phyloP scores from a whole-genome alignment of 1,140 invertebrate genomes.

The Plodia interpunctella region DNA sequence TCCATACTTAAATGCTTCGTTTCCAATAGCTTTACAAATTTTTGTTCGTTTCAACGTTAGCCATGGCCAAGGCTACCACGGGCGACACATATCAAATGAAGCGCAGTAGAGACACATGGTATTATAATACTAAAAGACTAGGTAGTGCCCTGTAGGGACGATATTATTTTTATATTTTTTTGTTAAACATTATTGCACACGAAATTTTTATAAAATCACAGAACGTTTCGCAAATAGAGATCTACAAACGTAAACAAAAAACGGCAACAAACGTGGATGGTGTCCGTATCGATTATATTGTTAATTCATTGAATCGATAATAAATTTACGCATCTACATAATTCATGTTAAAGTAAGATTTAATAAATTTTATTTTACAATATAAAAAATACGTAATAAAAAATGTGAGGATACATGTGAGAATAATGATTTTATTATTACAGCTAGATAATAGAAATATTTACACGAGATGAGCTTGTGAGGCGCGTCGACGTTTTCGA shows the following conservation, averaged over 20 bases:
- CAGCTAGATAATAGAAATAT: constrained; percentile 9
- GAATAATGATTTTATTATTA: background rate
- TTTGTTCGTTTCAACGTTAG: constrained; percentile 44
- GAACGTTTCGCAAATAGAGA: constrained; percentile 46
- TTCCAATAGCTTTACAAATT: constrained; percentile 37
- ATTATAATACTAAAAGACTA: constrained; percentile 43
- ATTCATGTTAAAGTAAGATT: background rate
- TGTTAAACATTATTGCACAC: constrained; percentile 52
- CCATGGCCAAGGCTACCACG: constrained; percentile 20
- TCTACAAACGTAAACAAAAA: constrained; percentile 26
- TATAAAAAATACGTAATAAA: constrained; percentile 15
- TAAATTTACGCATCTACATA: constrained; percentile 25
- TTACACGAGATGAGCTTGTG: background rate
- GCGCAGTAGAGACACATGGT: constrained; percentile 19
- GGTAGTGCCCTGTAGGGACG: constrained; percentile 35
- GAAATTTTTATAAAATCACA: constrained; percentile 56
- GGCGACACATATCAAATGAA: constrained; percentile 48
- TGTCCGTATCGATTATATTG: background rate
- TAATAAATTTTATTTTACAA: constrained; percentile 8
- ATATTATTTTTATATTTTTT: constrained; percentile 25
- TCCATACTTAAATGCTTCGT: constrained; percentile 38
- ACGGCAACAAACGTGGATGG: background rate
- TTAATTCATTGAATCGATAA: background rate
- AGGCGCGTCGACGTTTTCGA: background rate
- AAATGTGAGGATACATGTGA: background rate